Evolutionary conservation across 2,113 vertebrate genomes (phyloP).

Genomic region (Silurus glanis): DNA sequence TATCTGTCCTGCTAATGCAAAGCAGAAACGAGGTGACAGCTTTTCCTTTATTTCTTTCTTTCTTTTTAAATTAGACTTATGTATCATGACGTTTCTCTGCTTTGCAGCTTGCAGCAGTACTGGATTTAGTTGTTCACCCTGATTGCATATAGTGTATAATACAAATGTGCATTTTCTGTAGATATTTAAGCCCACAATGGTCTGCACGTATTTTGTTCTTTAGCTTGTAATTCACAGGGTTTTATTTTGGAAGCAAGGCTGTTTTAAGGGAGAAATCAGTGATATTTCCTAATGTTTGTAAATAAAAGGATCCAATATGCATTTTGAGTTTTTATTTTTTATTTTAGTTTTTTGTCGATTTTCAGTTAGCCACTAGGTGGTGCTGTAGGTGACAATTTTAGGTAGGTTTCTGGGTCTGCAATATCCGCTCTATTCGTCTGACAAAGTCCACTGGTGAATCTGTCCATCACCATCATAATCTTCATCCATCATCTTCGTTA

Average conservation of each 20-base stretch:
- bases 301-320: constrained; percentile 67
- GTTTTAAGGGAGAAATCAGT: constrained; percentile 10
- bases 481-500: no score
- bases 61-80: neutral
- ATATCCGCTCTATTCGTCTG: neutral
- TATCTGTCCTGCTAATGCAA: neutral
- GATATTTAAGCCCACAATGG: constrained; percentile 16
- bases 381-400: neutral
- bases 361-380: constrained; percentile 30
- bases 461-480: neutral
- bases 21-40: neutral
- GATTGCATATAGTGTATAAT: neutral
- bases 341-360: neutral
- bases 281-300: constrained; percentile 49
- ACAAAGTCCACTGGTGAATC: neutral
- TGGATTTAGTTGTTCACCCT: neutral
- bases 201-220: neutral
- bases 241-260: constrained; percentile 18
- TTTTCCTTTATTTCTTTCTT: neutral
- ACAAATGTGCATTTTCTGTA: neutral
- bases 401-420: neutral
- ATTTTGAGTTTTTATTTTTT: neutral
- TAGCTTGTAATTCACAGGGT: constrained; percentile 3
- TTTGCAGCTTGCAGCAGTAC: neutral
- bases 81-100: neutral